Evolutionary conservation across 2,797 vertebrate species (phyloP).

Genomic region (Acrossocheilus fasciatus): DNA sequence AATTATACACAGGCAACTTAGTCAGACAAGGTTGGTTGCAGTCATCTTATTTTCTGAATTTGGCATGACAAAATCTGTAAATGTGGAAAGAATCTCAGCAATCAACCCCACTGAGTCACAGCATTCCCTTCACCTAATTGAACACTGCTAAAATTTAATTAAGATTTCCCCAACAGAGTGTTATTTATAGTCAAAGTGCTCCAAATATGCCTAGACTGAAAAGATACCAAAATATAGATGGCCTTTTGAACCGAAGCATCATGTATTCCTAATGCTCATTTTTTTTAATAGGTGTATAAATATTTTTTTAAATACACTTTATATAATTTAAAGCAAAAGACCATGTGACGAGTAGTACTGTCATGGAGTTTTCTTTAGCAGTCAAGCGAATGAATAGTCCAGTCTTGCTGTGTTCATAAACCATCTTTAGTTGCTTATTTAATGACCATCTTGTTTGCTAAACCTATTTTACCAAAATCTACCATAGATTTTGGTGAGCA

Average conservation of each 20-base stretch:
- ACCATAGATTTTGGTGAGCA: slow-evolving; percentile 1
- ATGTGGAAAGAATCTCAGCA: slow-evolving; percentile 74
- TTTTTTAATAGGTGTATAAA: background rate
- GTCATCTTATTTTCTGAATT: slow-evolving; percentile 71
- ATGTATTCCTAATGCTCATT: background rate
- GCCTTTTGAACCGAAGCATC: slow-evolving; percentile 14
- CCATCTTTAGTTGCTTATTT: background rate
- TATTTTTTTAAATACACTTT: background rate
- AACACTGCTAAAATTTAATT: slow-evolving; percentile 73
- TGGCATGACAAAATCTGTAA: slow-evolving; percentile 67
- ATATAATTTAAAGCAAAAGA: background rate
- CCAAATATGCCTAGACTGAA: slow-evolving; percentile 9
- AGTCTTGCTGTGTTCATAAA: background rate
- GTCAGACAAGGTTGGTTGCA: slow-evolving; percentile 29
- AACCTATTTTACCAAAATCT: background rate
- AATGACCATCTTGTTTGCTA: background rate
- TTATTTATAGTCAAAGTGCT: slow-evolving; percentile 32
- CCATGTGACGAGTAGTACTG: background rate
- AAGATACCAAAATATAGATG: slow-evolving; percentile 20
- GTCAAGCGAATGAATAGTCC: background rate
- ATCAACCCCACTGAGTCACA: slow-evolving; percentile 74
- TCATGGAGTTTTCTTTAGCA: background rate
- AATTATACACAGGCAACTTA: slow-evolving; percentile 33
- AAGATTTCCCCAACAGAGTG: slow-evolving; percentile 68
- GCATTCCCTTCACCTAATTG: slow-evolving; percentile 75